Conservation (phyloP, 2,113 vertebrate species). For the Galbula dea region DNA sequence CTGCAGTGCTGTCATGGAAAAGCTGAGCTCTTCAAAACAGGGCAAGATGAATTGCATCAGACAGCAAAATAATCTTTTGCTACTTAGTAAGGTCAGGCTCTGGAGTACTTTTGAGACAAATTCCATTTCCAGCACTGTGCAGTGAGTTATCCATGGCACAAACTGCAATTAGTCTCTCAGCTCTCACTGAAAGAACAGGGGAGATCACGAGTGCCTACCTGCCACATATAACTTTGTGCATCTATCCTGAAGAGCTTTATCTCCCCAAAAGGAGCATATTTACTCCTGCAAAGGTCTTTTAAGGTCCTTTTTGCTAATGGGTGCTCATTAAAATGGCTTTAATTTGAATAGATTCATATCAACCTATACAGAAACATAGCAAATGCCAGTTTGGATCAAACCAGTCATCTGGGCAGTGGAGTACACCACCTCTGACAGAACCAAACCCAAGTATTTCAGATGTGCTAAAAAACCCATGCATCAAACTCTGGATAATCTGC, state of each 20-base stretch:
- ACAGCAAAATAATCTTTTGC: neutral
- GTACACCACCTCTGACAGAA: neutral
- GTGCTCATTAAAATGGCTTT: neutral
- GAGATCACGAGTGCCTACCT: neutral
- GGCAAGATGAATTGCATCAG: neutral
- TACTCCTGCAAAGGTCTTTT: neutral
- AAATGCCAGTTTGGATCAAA: constrained; percentile 3
- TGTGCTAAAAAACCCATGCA: neutral
- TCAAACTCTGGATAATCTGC: neutral
- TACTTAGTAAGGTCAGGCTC: neutral
- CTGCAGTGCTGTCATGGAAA: neutral
- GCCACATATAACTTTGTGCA: neutral
- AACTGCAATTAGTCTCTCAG: neutral
- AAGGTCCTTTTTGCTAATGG: neutral
- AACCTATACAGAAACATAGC: neutral
- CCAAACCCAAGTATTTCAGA: neutral
- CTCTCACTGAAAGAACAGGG: neutral
- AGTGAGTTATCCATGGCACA: neutral
- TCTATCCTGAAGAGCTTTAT: neutral
- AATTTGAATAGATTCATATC: neutral
- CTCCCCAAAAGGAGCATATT: neutral
- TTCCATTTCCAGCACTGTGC: neutral
- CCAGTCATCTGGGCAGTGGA: neutral
- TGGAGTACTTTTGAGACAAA: constrained; percentile 8
- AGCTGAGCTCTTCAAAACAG: neutral